These are phyloP conservation scores for Hafferia zeledoni DNA, from an alignment of 2,797 vertebrate species.

Conservation along the genomic window DNA sequence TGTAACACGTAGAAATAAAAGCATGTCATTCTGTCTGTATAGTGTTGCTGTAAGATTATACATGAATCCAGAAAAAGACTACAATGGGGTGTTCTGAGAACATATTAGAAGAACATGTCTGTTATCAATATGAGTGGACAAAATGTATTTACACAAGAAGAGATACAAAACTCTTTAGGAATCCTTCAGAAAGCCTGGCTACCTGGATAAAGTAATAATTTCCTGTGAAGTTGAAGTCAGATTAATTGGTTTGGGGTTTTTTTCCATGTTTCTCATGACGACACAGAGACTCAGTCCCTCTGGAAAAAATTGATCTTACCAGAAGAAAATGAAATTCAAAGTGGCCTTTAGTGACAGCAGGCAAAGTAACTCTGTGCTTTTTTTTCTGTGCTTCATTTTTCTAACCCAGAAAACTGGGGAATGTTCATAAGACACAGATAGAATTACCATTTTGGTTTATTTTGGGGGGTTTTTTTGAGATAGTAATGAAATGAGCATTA, in stretches of 20 bases:
- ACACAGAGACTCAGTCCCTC: background rate
- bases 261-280: fast-evolving
- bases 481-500: background rate
- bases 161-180: background rate
- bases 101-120: background rate
- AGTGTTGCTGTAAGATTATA: background rate
- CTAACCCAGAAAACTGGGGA: background rate
- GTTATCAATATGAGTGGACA: background rate
- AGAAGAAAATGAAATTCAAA: background rate
- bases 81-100: background rate
- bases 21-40: fast-evolving
- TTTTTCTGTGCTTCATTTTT: background rate
- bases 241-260: fast-evolving
- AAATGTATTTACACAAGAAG: background rate
- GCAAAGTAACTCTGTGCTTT: background rate
- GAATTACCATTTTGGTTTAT: background rate
- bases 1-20: background rate
- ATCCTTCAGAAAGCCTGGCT: background rate
- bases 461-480: background rate
- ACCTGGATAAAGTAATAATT: background rate
- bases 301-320: background rate
- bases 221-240: background rate
- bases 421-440: background rate
- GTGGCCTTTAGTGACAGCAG: background rate
- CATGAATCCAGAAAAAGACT: background rate